Conservation (phyloP, 2,888 invertebrate species). For the Cerceris rybyensis region DNA sequence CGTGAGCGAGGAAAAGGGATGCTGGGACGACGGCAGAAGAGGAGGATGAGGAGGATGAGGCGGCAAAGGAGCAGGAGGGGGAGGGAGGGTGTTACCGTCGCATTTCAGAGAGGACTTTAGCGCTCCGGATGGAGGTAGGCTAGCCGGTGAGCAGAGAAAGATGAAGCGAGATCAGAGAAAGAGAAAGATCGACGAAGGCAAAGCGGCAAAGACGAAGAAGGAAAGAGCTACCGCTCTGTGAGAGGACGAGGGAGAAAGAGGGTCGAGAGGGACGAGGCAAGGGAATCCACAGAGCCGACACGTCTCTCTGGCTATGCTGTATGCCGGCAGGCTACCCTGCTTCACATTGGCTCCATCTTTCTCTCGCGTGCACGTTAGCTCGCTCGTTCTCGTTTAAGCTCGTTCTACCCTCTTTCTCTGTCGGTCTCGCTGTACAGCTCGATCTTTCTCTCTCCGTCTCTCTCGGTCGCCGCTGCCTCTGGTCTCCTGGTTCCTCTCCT, state of each 20-base stretch:
- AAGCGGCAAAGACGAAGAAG: slow-evolving; percentile 37
- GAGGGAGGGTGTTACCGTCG: slow-evolving; percentile 75
- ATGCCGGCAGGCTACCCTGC: slow-evolving; percentile 72
- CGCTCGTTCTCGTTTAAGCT: slow-evolving; percentile 66
- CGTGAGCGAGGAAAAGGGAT: slow-evolving; percentile 42
- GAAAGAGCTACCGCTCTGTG: slow-evolving; percentile 23
- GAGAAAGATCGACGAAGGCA: slow-evolving; percentile 45
- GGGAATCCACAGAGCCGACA: slow-evolving; percentile 73
- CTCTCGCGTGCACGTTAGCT: slow-evolving; percentile 43
- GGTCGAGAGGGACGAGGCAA: slow-evolving; percentile 28
- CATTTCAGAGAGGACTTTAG: slow-evolving; percentile 78
- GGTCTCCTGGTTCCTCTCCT: slow-evolving; percentile 72
- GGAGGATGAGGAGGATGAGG: slow-evolving; percentile 49
- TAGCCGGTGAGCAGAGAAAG: slow-evolving; percentile 65
- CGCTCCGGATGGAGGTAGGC: slow-evolving; percentile 72
- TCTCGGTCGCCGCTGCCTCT: slow-evolving; percentile 67
- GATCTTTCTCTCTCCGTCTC: slow-evolving; percentile 53
- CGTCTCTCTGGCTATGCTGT: slow-evolving; percentile 76
- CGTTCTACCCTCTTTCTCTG: slow-evolving; percentile 43
- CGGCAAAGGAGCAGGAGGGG: slow-evolving; percentile 35
- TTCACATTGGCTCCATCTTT: slow-evolving; percentile 66
- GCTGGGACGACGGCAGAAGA: slow-evolving; percentile 48
- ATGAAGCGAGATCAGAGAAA: slow-evolving; percentile 38
- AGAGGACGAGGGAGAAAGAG: slow-evolving; percentile 19
- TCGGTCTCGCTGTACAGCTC: slow-evolving; percentile 35